Base-by-base conservation (phyloP, 2,113 vertebrate genomes). In the Chlorocebus sabaeus region DNA sequence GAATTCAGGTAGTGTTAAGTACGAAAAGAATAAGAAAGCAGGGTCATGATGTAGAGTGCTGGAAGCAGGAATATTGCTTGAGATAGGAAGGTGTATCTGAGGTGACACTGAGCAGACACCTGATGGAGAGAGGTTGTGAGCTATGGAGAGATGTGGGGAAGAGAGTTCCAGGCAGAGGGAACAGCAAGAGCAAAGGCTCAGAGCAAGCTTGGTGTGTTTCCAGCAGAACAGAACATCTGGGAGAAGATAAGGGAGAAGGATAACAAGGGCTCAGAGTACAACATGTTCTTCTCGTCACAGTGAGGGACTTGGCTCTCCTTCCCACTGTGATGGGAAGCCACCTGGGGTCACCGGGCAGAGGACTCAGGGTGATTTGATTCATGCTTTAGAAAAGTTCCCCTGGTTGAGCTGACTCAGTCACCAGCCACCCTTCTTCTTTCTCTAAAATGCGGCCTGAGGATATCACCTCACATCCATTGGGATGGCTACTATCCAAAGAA, bases 71-170 rank as follows among this genome's bases (percentile, higher is more conserved):
- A 22, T 55, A 0, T 18, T 67, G 8, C 25, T 48, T 73, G 25
- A 22, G 25, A 6, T 14, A 1, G 6, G 43, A 43, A 10, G 10
- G 7, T 1, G 1, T 27, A 1, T 68, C n/a, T n/a, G 48, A 38
- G 73, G 25, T 73, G n/a, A 64, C 59, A 43, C 6, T 81, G 45
- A 75, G 11, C 38, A 50, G 57, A 75, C 23, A 48, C 82, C 67
- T 57, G 64, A n/a, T 57, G 14, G 55, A 52, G 23, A 32, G 8
- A 75, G 18, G n/a, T 10, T 48, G 9, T 0, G 52, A n/a, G 17
- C 13, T 1, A 0, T 27, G 30, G 23, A 23, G 57, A 4, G 5
- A 79, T 9, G 14, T 73, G 25, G n/a, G 40, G 13, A 79, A 32
- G 2, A 35, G 76, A 22, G n/a, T 38, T 40, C 48, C 40, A 83